Conservation (phyloP, 2,797 vertebrate genomes). For the Poeciliopsis gracilis region DNA sequence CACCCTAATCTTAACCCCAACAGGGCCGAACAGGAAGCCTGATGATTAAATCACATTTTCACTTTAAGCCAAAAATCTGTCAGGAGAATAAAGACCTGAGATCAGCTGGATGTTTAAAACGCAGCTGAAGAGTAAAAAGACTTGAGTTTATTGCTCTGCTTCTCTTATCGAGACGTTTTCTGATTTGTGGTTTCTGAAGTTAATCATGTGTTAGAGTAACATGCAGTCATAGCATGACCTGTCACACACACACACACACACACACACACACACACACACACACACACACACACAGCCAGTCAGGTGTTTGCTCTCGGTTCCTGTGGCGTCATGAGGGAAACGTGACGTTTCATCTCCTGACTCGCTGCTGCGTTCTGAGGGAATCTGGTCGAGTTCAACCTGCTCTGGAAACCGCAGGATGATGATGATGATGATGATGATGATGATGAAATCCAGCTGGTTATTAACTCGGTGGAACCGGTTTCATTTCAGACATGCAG, state of each 20-base stretch:
- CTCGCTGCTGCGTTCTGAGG: neutral
- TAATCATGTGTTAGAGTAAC: neutral
- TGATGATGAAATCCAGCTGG: neutral
- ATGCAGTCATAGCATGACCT: neutral
- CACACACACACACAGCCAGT: neutral
- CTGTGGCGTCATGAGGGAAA: neutral
- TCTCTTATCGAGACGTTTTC: neutral
- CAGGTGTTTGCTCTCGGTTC: neutral
- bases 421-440: neutral
- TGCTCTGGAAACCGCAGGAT: neutral
- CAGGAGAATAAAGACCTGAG: neutral
- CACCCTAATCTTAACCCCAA: neutral
- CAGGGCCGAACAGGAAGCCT: neutral
- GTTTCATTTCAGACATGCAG: constrained; percentile 56
- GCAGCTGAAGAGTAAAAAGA: neutral
- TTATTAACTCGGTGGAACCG: neutral
- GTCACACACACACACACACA: neutral
- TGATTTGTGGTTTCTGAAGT: neutral
- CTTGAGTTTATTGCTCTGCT: neutral
- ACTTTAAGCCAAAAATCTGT: neutral
- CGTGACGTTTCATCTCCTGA: neutral
- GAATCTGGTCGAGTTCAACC: neutral
- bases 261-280: neutral
- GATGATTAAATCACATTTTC: neutral
- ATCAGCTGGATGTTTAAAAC: neutral